These are phyloP conservation scores for Euglossa dilemma DNA, from an alignment of 1,140 invertebrate species.

Conservation along the genomic window DNA sequence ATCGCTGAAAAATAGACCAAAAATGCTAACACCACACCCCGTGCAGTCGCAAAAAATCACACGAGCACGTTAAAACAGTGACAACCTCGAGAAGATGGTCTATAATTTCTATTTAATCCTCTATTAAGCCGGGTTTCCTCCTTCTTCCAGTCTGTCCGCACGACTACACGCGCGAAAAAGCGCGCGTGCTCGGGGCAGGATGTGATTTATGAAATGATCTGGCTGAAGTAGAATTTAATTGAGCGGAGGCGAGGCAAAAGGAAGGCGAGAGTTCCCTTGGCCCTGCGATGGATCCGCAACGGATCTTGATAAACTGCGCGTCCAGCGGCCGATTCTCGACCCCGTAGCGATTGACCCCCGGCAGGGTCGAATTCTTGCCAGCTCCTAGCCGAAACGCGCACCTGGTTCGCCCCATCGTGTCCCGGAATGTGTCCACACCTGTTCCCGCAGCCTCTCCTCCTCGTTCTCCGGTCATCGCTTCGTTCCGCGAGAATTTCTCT, in stretches of 20 bases:
- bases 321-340: not conserved
- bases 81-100: too few species aligned
- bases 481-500: not conserved
- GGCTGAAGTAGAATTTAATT: constrained; percentile 69
- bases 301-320: constrained; percentile 62
- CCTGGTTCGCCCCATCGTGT: constrained; percentile 30
- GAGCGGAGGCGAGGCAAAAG: constrained; percentile 63
- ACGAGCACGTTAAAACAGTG: too few species aligned
- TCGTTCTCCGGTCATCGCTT: not conserved
- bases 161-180: constrained; percentile 30
- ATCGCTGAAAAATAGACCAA: too few species aligned
- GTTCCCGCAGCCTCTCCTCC: not conserved
- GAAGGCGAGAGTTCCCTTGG: constrained; percentile 44
- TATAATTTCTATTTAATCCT: too few species aligned
- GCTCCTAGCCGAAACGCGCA: constrained; percentile 47
- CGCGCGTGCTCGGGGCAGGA: constrained; percentile 48
- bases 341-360: constrained; percentile 24
- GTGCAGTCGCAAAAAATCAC: too few species aligned
- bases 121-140: too few species aligned
- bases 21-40: too few species aligned
- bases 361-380: constrained; percentile 49
- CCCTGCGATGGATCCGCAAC: constrained; percentile 45
- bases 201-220: constrained; percentile 71
- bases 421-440: constrained; percentile 31
- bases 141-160: not conserved